Conservation (phyloP, 2,888 invertebrate genomes). For the Morpho deidamia region DNA sequence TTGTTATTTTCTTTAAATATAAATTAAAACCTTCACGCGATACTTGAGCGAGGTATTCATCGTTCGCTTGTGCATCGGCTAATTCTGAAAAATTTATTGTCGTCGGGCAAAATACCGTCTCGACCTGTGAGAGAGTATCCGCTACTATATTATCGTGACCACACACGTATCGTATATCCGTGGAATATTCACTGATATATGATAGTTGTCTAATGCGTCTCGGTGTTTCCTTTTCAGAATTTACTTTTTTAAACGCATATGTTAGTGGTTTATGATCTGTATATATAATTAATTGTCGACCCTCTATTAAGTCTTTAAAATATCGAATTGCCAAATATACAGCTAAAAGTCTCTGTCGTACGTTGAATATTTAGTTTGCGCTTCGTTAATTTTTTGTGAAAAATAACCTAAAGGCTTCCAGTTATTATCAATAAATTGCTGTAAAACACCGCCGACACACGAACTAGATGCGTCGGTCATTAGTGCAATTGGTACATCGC, state of each 20-base stretch:
- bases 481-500: conserved; percentile 25
- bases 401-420: not conserved
- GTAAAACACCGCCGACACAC: conserved; percentile 36
- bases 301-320: not conserved
- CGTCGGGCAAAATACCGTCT: not conserved
- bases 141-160: not conserved
- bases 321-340: not conserved
- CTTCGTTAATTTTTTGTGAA: not conserved
- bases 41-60: not conserved
- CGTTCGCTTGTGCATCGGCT: not conserved
- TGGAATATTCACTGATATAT: not conserved
- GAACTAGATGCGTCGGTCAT: conserved; percentile 32
- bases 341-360: not conserved
- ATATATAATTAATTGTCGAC: not conserved
- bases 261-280: not conserved
- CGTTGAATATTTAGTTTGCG: not conserved
- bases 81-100: not conserved
- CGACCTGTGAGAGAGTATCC: not conserved
- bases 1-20: not conserved
- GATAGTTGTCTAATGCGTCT: not conserved
- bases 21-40: not conserved
- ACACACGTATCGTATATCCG: not conserved
- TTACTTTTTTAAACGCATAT: not conserved
- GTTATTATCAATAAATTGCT: conserved; percentile 27
- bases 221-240: not conserved